These are phyloP conservation scores for Microtus montanus DNA, from an alignment of 2,113 vertebrate species.

Conservation along the genomic window DNA sequence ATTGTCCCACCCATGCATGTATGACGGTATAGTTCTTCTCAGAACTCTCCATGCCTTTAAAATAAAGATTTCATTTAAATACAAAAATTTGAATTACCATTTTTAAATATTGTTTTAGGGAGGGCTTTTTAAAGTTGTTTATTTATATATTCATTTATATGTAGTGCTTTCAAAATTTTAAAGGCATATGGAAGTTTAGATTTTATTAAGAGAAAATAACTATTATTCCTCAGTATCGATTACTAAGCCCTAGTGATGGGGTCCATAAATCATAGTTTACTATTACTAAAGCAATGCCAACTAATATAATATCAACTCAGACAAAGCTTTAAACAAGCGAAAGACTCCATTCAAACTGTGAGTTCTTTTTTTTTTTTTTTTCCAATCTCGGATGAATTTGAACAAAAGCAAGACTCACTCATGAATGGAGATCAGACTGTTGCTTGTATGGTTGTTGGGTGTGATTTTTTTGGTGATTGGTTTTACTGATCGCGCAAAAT, in stretches of 20 bases:
- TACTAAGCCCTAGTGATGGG: neutral
- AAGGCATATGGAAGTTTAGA: neutral
- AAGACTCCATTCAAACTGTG: constrained; percentile 1
- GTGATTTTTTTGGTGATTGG: constrained; percentile 17
- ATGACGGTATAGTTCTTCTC: neutral
- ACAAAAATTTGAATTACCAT: constrained; percentile 25
- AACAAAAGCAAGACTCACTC: neutral
- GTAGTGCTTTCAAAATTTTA: constrained; percentile 15
- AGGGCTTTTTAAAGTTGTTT: neutral
- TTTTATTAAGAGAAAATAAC: neutral
- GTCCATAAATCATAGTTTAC: constrained; percentile 2
- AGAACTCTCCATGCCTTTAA: neutral
- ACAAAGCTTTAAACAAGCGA: constrained; percentile 12
- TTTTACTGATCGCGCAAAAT: constrained; percentile 28
- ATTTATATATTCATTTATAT: constrained; percentile 38
- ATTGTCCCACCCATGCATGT: neutral
- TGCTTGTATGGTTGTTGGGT: constrained; percentile 10
- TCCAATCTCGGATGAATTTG: constrained; percentile 5
- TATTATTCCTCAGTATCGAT: neutral
- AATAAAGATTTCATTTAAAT: constrained; percentile 2
- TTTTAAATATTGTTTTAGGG: constrained; percentile 24
- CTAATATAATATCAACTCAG: neutral
- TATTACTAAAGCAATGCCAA: constrained; percentile 3
- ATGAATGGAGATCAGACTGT: neutral
- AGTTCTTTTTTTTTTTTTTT: neutral